Evolutionary conservation across 2,888 invertebrate genomes (phyloP), one percentile per base, ranked within the genome.

Genomic region (Stegana nigrithorax): DNA sequence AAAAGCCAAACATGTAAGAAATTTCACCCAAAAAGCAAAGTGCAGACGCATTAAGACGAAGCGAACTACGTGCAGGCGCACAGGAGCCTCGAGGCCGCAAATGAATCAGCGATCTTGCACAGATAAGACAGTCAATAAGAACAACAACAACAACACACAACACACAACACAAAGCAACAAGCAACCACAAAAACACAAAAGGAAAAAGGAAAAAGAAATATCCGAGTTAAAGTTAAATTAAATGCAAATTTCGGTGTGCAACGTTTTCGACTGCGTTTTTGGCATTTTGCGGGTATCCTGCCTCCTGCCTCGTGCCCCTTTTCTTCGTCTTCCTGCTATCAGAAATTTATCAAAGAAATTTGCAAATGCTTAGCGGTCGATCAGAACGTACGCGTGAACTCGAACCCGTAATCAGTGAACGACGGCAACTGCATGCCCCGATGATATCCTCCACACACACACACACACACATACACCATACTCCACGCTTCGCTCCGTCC

Each of bases 271-370:
- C 8, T 59, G 27, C 53, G 53, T 50, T 50, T 25, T 50, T n/a
- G 39, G 4, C 39, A 14, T 10, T 51, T 39, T 39, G 10, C 36
- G 12, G 2, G n/a, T 23, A 47, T 47, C 27, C 53, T 60, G 60
- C 56, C 21, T 17, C 23, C n/a, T 23, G 32, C 36, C 17, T 12
- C 14, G 42, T 39, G 32, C n/a, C n/a, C n/a, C n/a, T 44, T 23
- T 47, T 39, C 14, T 32, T 67, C 62, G 50, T 63, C 57, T 59
- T 53, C 45, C 19, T 53, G 63, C 44, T 81, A 81, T 81, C 80
- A 70, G 60, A 60, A 75, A 76, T 79, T 78, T 76, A 76, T 79
- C 73, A 67, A 65, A 44, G 71, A 80, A 75, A 79, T 72, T 78
- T 68, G 71, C 68, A 62, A 69, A 75, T 66, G 57, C 58, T 66